Evolutionary conservation across 2,113 vertebrate genomes (phyloP).

Genomic region (Pluvianellus socialis): DNA sequence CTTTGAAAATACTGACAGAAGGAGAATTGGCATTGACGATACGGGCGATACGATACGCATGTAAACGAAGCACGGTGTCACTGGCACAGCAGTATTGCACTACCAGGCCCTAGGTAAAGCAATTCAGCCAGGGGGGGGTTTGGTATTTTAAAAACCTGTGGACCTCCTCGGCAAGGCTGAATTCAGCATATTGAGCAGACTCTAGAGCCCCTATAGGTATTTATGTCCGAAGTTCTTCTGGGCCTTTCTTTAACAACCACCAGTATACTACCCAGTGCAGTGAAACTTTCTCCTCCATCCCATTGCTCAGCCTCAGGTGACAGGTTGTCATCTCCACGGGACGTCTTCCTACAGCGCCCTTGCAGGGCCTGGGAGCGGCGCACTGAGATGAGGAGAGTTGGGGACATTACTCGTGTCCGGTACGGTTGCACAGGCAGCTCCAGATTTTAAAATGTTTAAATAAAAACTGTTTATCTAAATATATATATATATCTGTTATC

Average conservation of each 20-base stretch:
- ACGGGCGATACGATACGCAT: background rate
- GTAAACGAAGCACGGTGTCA: background rate
- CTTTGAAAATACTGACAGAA: background rate
- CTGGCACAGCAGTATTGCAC: slow-evolving; percentile 51
- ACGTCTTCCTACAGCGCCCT: background rate
- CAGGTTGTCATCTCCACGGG: background rate
- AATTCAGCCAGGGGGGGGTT: background rate
- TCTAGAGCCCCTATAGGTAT: background rate
- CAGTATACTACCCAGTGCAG: slow-evolving; percentile 14
- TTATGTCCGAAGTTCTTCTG: background rate
- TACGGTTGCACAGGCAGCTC: slow-evolving; percentile 36
- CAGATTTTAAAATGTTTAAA: slow-evolving; percentile 48
- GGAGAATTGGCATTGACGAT: background rate
- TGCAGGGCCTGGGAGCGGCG: background rate
- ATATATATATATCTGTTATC: slow-evolving; percentile 30
- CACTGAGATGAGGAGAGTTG: background rate
- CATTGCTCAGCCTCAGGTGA: background rate
- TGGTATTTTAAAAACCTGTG: background rate
- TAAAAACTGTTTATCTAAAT: slow-evolving; percentile 64
- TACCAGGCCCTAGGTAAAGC: slow-evolving; percentile 10
- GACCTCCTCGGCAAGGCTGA: background rate
- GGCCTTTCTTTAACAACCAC: slow-evolving; percentile 32
- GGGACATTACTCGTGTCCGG: background rate
- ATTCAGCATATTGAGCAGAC: background rate
- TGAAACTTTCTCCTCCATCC: background rate